Evolutionary conservation across 2,113 vertebrate genomes (phyloP), one percentile per base, ranked within the genome.

Genomic region (Caranx ignobilis): DNA sequence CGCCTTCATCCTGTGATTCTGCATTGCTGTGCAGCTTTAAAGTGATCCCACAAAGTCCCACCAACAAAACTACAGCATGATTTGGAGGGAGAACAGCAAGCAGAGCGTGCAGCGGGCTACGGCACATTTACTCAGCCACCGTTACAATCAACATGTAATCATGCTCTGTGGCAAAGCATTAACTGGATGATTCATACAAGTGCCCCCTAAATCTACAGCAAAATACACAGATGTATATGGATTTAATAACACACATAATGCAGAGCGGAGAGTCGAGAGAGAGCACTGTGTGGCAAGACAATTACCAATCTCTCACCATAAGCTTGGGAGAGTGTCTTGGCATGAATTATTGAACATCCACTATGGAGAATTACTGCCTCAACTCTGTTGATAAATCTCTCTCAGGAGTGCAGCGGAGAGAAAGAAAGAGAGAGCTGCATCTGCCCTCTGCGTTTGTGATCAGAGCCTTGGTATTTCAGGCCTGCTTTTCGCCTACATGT

Each of bases 311-410:
- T 79, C 85, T 63, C 82, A 83, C 89, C 59, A 89, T 87, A 85
- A 81, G 74, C 64, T 64, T 70, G 55, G 59, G 65, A 82, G 75
- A 77, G 84, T 69, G 71, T 88, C 88, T 82, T 45, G 32, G 41
- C 56, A 85, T 93, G 64, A 91, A 94, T 93, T 91, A 91, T 91
- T 92, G 75, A 93, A 74, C 78, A 68, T 65, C 68, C 81, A 82
- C 75, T 62, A 60, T 74, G 69, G 70, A 84, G 76, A 90, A 85
- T 79, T 76, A 91, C 81, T 68, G 78, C 79, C 37, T 89, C 73
- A 62, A 75, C 81, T 84, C 26, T 75, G 79, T 34, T 86, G 79
- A 84, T 86, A 78, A 81, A 88, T 77, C 63, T 85, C 81, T 68
- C 15, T n/a, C 54, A 56, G 62, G 34, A 39, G 37, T n/a, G 41